Evolutionary conservation across 2,888 invertebrate species (phyloP), one percentile per base, ranked within the genome.

Genomic region (Litoditis marina): DNA sequence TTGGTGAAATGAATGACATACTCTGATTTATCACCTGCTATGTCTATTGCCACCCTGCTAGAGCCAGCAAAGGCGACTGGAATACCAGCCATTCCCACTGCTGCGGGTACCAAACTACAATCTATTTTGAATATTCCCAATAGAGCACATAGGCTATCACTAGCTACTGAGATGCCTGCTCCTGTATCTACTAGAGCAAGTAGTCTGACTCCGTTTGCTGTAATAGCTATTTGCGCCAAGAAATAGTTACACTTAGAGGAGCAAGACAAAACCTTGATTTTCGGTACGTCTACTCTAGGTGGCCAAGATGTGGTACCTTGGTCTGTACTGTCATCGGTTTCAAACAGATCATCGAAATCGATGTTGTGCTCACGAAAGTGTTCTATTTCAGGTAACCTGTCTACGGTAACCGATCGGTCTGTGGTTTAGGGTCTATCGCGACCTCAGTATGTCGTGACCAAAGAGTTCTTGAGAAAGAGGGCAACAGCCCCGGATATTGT

Each of bases 141-240:
- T 16, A 47, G 13, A 16, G 13, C 13, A 13, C 19, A 13, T 13
- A 58, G 25, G 16, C 27, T 19, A 8, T 32, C 3, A 28, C 44
- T 30, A 11, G 58, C 44, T 3, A 58, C 47, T 0, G 52, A 50
- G 36, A 63, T 44, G 2, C 52, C 31, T 8, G 63, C 63, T 5
- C 63, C 63, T 1, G 63, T 63, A 27, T 63, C 63, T 0, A 63
- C 28, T 5, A 63, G 25, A 5, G 46, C 63, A 42, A 36, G 39
- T 8, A 16, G 25, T 2, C 22, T 32, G 22, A 63, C 36, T 8
- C 53, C 57, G 47, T 63, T 63, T 1, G 27, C 30, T 13, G 25
- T 25, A n/a, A 63, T 16, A 1, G 57, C 52, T 3, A 63, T 46
- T 22, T 63, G 52, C 2, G 63, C 52, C 31, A 63, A 46, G 31